Percentiles rank a stretch among this genome's conserved stretches.
These are phyloP conservation scores for Corythucha ciliata DNA, from an alignment of 2,888 invertebrate species.

Conservation along the genomic window DNA sequence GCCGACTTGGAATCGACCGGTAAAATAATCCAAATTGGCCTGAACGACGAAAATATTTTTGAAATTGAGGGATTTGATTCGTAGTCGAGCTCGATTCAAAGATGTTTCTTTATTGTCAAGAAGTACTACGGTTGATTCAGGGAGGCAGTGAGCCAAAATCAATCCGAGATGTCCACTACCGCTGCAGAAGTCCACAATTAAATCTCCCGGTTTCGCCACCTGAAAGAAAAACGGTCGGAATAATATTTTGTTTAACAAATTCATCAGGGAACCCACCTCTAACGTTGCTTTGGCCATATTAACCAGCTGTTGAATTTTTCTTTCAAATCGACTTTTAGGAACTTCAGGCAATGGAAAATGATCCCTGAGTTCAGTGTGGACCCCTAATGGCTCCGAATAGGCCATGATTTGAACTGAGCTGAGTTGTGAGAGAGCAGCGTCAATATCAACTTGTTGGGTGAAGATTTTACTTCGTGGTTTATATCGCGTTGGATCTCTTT, in stretches of 20 bases:
- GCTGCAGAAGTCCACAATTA: slow-evolving; percentile 88
- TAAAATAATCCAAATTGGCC: slow-evolving; percentile 84
- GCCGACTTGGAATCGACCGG: slow-evolving; percentile 61
- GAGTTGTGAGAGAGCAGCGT: slow-evolving; percentile 40
- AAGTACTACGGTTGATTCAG: slow-evolving; percentile 63
- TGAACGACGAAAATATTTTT: slow-evolving; percentile 69
- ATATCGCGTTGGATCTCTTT: slow-evolving; percentile 65
- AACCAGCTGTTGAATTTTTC: slow-evolving; percentile 57
- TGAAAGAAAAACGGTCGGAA: slow-evolving; percentile 21
- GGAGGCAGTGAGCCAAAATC: slow-evolving; percentile 67
- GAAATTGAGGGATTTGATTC: slow-evolving; percentile 57
- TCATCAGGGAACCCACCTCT: slow-evolving; percentile 25
- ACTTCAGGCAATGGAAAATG: slow-evolving; percentile 57
- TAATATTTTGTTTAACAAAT: too few species aligned
- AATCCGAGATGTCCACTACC: slow-evolving; percentile 91
- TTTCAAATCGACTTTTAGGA: slow-evolving; percentile 58
- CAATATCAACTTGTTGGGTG: slow-evolving; percentile 66
- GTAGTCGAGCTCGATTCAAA: slow-evolving; percentile 58
- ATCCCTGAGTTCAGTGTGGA: slow-evolving; percentile 9
- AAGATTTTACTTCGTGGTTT: slow-evolving; percentile 62
- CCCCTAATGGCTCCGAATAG: slow-evolving; percentile 17
- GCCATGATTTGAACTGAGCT: slow-evolving; percentile 3
- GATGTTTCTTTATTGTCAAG: slow-evolving; percentile 90
- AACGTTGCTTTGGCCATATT: slow-evolving; percentile 28
- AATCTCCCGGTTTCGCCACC: slow-evolving; percentile 55